phyloP scores from a whole-genome alignment of 2,113 vertebrate species.

The Xiphias gladius region DNA sequence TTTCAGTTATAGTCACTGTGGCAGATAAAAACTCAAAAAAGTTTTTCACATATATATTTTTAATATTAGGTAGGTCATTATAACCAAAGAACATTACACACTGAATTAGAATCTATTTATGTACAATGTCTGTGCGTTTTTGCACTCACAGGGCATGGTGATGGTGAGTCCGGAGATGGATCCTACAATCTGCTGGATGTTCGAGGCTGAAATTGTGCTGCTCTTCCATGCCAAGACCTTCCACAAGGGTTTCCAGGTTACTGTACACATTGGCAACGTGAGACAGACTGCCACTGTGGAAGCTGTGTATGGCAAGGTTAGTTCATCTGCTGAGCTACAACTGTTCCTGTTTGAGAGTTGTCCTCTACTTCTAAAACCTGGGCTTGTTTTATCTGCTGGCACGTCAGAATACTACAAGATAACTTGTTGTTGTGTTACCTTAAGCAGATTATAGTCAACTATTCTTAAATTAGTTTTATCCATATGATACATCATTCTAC shows the following conservation, averaged over 20 bases:
- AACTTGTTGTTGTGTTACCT: not conserved
- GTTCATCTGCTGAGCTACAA: conserved; percentile 34
- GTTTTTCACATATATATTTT: not conserved
- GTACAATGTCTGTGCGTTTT: not conserved
- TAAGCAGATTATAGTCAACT: not conserved
- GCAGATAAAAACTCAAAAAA: not conserved
- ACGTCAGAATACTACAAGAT: no score
- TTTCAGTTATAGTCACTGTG: not conserved
- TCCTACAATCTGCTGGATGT: conserved; percentile 96
- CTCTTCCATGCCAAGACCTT: conserved; percentile 97
- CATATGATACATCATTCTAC: not conserved
- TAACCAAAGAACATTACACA: not conserved
- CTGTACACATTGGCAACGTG: conserved; percentile 95
- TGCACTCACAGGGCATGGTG: conserved; percentile 91
- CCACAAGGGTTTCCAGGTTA: conserved; percentile 98
- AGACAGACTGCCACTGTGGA: conserved; percentile 95
- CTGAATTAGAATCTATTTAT: not conserved
- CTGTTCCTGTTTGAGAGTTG: not conserved
- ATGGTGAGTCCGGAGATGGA: conserved; percentile 99
- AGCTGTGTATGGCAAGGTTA: conserved; percentile 95
- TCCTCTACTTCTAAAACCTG: not conserved
- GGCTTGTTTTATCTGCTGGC: not conserved
- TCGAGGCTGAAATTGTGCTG: conserved; percentile 97
- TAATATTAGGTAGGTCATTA: not conserved
- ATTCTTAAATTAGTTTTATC: not conserved